Evolutionary conservation across 2,113 vertebrate species (phyloP).

Genomic region (Anarrhichthys ocellatus): DNA sequence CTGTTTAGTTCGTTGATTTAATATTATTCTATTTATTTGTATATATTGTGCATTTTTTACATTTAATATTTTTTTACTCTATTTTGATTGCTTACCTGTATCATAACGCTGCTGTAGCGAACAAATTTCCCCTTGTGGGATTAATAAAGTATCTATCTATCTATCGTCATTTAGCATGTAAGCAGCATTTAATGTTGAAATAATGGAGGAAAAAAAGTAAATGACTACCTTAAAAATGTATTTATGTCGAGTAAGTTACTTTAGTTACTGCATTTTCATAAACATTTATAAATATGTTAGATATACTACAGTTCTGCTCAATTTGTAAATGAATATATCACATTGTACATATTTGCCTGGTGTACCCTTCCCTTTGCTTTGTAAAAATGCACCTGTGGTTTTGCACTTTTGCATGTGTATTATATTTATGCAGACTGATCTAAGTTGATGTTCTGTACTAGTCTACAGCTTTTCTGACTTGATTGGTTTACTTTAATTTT

Average conservation of each 20-base stretch:
- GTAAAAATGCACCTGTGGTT: not conserved
- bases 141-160: not conserved
- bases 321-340: not conserved
- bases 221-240: not conserved
- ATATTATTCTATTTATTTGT: no score
- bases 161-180: not conserved
- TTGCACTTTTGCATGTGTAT: not conserved
- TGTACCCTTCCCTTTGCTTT: no score
- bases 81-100: no score
- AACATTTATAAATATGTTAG: not conserved
- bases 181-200: not conserved
- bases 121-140: no score
- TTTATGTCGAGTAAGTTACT: not conserved
- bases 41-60: no score
- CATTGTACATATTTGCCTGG: not conserved
- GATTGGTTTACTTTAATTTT: no score
- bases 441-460: not conserved
- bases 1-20: no score
- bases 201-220: not conserved
- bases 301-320: not conserved
- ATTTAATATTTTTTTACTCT: no score
- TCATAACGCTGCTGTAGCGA: no score
- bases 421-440: not conserved
- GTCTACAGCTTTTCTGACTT: not conserved
- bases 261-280: not conserved